Percentiles rank a stretch among this genome's conserved stretches.
phyloP scores from a whole-genome alignment of 1,140 invertebrate species.

The Orussus abietinus region DNA sequence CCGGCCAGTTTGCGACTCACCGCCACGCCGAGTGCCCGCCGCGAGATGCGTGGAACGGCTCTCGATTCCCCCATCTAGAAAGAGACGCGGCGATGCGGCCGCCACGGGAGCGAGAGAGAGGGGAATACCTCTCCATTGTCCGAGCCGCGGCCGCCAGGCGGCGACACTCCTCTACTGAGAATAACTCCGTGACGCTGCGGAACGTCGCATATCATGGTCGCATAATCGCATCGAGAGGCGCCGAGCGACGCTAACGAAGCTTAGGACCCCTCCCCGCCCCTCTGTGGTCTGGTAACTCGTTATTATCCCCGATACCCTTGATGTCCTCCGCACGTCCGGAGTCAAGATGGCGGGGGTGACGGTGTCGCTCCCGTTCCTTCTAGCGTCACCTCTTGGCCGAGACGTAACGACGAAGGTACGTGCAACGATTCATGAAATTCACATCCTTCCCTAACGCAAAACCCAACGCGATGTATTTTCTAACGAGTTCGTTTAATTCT shows the following conservation, averaged over 20 bases:
- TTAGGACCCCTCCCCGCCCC: slow-evolving; percentile 7
- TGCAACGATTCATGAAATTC: slow-evolving; percentile 12
- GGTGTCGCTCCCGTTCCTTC: no score
- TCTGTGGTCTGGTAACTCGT: neutral
- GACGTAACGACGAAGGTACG: neutral
- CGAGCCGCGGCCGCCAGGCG: neutral
- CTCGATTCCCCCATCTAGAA: slow-evolving; percentile 16
- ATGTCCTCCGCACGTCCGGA: no score
- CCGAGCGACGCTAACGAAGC: slow-evolving; percentile 11
- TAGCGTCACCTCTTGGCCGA: neutral
- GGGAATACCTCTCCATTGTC: no score
- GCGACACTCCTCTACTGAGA: slow-evolving; percentile 16
- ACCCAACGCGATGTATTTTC: neutral
- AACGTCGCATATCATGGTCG: slow-evolving; percentile 15
- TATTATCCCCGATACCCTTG: neutral
- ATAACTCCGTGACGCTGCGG: slow-evolving; percentile 26
- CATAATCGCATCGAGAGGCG: slow-evolving; percentile 18
- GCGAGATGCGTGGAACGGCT: neutral
- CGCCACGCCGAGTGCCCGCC: slow-evolving; percentile 3
- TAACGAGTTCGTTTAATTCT: no score
- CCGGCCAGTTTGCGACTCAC: neutral
- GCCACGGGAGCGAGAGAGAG: neutral
- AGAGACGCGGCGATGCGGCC: neutral
- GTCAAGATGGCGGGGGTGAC: no score
- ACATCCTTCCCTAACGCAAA: neutral